Base-by-base conservation (phyloP, 2,113 vertebrate genomes). In the Anthoscopus minutus region DNA sequence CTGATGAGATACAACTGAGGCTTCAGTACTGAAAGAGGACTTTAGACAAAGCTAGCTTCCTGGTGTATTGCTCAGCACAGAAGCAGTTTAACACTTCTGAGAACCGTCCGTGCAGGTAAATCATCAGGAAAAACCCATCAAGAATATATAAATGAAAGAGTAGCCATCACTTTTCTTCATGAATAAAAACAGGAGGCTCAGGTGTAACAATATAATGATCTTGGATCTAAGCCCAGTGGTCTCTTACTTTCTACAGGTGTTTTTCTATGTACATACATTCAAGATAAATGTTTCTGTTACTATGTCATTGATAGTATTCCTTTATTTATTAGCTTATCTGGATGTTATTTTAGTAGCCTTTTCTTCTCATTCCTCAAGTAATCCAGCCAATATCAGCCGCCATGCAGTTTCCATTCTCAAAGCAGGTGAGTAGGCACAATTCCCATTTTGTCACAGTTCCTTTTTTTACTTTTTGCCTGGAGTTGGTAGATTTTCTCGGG, bases 381-480 rank as follows among this genome's bases (percentile, higher is more conserved):
- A 61, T 54, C 9, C 13, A 57, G 21, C 3, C 35, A 54, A 4
- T 14, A 9, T 35, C 28, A 77, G 24, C 44, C 1, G 0, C 7
- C 35, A 9, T 27, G 12, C 11, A 44, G 11, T 56, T 13, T 13
- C 6, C 8, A 6, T 69, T 78, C 15, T 65, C 3, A 7, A 27
- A 81, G 27, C 17, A 61, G 4, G 4, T 44, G 27, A 62, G 7
- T 23, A 42, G 8, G 7, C 24, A 40, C 20, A 58, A 51, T 51
- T 72, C 8, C 9, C 61, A 2, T 15, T 18, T 22, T 20, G 8
- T 15, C 24, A 28, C 9, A 51, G 8, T 15, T 74, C 14, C 2
- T 44, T 84, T 71, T 70, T 60, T 15, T 74, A 12, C 2, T 44
- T 84, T 71, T 70, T 60, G 30, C 11, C 15, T 69, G n/a, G 35